Base-by-base conservation (phyloP, 2,113 vertebrate species). In the Leucopsar rothschildi region DNA sequence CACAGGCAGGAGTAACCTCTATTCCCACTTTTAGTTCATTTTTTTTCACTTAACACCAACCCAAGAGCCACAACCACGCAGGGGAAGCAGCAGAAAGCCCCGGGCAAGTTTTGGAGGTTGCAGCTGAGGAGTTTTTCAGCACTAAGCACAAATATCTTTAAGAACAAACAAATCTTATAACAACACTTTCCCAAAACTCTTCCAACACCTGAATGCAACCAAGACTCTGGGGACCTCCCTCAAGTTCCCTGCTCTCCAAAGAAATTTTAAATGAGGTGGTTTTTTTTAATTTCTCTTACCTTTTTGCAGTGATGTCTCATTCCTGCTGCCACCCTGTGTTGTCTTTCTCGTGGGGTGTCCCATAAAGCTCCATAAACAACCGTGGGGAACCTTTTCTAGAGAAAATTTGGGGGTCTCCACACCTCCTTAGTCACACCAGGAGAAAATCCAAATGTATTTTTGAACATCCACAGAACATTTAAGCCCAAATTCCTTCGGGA, bases 251-350 rank as follows among this genome's bases (percentile, higher is more conserved):
- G 6, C 39, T 44, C 17, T 11, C 21, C 8, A 21, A 9, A 53
- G 3, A 3, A 4, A 10, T 15, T 63, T 63, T 7, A 63, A 72
- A 53, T 2, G 0, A 23, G 3, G 1, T 24, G n/a, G n/a, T n/a
- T 4, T 0, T 4, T 0, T 21, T 20, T 19, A 55, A 1, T 20
- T 10, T 3, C 1, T 42, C 40, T 50, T 16, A 72, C 23, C 0
- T 66, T 45, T 44, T 6, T 8, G 28, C 8, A 8, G 68, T 0
- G 7, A 5, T 2, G 5, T 0, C 23, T 59, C 4, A 0, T 3
- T 35, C 29, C 55, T 8, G 15, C 25, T 3, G 0, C 49, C 6
- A 0, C 17, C n/a, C 22, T 0, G 0, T 0, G 2, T 3, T n/a
- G 44, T 6, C 28, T 8, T 10, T 28, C 6, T 0, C 2, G 0